Evolutionary conservation across 2,797 vertebrate species (phyloP), one percentile per base, ranked within the genome.

Genomic region (Sebastes minor): DNA sequence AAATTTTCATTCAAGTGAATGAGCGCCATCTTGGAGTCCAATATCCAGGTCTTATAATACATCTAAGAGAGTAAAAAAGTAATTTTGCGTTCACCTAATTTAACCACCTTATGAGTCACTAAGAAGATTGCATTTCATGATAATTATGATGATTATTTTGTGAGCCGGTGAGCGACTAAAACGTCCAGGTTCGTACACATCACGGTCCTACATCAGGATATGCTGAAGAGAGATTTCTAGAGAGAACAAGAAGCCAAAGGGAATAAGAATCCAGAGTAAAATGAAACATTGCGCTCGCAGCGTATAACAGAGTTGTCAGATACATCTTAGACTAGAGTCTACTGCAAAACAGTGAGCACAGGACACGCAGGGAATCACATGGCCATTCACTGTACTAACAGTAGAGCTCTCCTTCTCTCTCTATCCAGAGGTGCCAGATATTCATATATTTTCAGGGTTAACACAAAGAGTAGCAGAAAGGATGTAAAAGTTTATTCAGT

Each of bases 201-300:
- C 1, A 4, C 2, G 0, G 56, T 66, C 73, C 60, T 38, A 49
- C n/a, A 73, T 59, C 61, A 30, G 67, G 63, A 81, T 42, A 59
- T 30, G 32, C 56, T 18, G 28, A 74, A 63, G 27, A 32, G 79
- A 46, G 68, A 60, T 60, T 71, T 82, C 62, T 53, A 30, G 61
- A 64, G 38, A 75, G 35, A 74, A 68, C 55, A 52, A 78, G 78
- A 87, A 87, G 87, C 85, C 91, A 92, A 91, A 87, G 82, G 78
- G 80, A 79, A 66, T 74, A 64, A 33, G 18, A 55, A 62, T 42
- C 61, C 62, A 80, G 67, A 67, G 52, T 65, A 5, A 59, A 71
- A 74, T 73, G 1, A 67, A 35, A 53, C 18, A 57, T 22, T 63
- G 67, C 10, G 52, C 73, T 78, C 46, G 71, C 72, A 65, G 74